Conservation (phyloP, 2,113 vertebrate genomes). For the Tragulus kanchil region DNA sequence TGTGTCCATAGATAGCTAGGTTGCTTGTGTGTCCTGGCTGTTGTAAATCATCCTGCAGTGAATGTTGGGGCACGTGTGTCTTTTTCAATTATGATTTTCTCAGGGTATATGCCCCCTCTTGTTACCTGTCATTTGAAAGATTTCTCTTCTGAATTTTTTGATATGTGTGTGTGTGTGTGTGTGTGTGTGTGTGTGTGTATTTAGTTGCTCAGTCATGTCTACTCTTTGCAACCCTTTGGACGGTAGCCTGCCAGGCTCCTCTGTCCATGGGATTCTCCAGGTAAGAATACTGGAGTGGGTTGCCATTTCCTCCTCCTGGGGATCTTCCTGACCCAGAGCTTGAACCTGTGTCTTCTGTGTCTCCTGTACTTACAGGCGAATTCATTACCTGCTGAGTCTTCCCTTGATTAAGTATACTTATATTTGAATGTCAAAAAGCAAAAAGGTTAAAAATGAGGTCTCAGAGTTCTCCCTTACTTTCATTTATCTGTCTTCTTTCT, state of each 20-base stretch:
- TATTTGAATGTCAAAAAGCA: not conserved
- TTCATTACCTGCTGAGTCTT: not conserved
- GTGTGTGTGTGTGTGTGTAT: not conserved
- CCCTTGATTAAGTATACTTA: not conserved
- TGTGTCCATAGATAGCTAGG: not conserved
- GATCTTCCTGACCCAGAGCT: not conserved
- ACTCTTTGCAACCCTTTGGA: not conserved
- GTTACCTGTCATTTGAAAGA: not conserved
- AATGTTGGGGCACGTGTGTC: not conserved
- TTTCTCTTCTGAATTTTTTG: not conserved
- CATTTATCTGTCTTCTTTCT: not conserved
- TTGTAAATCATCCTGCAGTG: rapidly evolving
- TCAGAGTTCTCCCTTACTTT: not conserved
- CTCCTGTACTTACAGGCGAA: not conserved
- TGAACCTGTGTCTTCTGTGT: not conserved
- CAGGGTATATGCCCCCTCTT: not conserved
- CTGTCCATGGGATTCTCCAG: not conserved
- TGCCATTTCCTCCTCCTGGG: not conserved
- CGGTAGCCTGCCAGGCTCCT: not conserved
- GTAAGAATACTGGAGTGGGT: not conserved
- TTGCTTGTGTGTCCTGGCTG: not conserved
- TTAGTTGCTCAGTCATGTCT: not conserved
- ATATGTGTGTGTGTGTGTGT: rapidly evolving
- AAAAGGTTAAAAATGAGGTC: not conserved
- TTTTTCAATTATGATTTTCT: not conserved